These are phyloP conservation scores for Dicyrtoma fusca DNA, from an alignment of 2,888 invertebrate species.

Conservation along the genomic window DNA sequence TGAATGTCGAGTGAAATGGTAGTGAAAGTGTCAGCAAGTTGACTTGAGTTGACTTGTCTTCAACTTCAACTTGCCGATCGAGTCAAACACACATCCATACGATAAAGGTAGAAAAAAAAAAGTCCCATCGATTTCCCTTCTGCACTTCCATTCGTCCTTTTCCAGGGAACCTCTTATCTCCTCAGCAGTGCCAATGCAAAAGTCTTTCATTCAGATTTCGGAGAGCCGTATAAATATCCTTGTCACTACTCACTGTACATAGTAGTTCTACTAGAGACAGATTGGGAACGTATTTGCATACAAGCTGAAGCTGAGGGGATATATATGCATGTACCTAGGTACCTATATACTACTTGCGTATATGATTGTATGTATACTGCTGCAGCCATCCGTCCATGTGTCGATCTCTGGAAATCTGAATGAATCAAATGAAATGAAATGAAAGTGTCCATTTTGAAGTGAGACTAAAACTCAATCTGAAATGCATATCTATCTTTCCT, in stretches of 20 bases:
- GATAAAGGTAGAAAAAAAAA: slow-evolving; percentile 14
- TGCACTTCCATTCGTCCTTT: too few species aligned
- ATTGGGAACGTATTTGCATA: too few species aligned
- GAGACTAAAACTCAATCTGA: slow-evolving; percentile 32
- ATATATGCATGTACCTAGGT: too few species aligned
- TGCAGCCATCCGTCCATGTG: slow-evolving; percentile 17
- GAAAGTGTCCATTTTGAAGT: background rate
- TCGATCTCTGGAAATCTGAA: slow-evolving; percentile 32
- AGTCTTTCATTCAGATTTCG: too few species aligned
- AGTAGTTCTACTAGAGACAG: too few species aligned
- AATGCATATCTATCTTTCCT: slow-evolving; percentile 32
- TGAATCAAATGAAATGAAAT: slow-evolving; percentile 32
- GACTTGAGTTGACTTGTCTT: background rate
- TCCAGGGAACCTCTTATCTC: too few species aligned
- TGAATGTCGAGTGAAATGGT: slow-evolving; percentile 19
- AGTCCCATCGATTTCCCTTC: slow-evolving; percentile 15
- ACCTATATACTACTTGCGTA: too few species aligned
- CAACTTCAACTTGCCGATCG: too few species aligned
- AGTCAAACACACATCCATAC: background rate
- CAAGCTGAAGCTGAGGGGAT: too few species aligned
- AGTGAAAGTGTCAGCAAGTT: background rate
- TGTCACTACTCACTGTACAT: too few species aligned
- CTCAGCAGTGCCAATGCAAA: too few species aligned
- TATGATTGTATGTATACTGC: background rate
- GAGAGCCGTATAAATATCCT: too few species aligned